Conservation (phyloP, 2,113 vertebrate species). For the Dasyprocta punctata region DNA sequence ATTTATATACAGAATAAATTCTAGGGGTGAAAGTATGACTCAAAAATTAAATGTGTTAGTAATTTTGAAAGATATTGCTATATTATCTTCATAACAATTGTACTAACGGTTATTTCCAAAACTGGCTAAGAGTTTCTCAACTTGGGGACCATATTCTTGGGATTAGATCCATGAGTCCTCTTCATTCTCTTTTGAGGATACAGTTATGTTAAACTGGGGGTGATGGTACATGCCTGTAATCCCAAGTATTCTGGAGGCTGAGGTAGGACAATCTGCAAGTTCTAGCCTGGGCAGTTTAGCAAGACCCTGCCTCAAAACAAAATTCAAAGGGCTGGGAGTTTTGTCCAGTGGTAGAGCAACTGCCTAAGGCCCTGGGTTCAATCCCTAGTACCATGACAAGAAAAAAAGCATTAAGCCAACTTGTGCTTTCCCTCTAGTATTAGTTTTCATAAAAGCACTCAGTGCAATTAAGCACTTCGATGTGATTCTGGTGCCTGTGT, state of each 20-base stretch:
- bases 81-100: not conserved
- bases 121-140: not conserved
- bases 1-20: not conserved
- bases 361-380: not conserved
- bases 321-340: not conserved
- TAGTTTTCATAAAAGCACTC: conserved; percentile 29
- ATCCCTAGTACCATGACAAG: not conserved
- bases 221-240: not conserved
- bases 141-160: not conserved
- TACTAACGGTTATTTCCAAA: not conserved
- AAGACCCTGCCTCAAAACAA: not conserved
- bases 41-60: conserved; percentile 3
- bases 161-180: not conserved
- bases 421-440: not conserved
- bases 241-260: not conserved
- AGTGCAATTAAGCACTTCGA: not conserved
- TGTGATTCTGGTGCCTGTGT: not conserved
- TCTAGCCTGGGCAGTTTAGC: not conserved
- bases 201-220: not conserved
- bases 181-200: not conserved
- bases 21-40: not conserved
- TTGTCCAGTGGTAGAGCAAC: not conserved
- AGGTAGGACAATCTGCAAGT: not conserved
- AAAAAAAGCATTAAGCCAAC: not conserved
- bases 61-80: conserved; percentile 32